Evolutionary conservation across 2,797 vertebrate species (phyloP), one percentile per base, ranked within the genome.

Genomic region (Rhinophrynus dorsalis): DNA sequence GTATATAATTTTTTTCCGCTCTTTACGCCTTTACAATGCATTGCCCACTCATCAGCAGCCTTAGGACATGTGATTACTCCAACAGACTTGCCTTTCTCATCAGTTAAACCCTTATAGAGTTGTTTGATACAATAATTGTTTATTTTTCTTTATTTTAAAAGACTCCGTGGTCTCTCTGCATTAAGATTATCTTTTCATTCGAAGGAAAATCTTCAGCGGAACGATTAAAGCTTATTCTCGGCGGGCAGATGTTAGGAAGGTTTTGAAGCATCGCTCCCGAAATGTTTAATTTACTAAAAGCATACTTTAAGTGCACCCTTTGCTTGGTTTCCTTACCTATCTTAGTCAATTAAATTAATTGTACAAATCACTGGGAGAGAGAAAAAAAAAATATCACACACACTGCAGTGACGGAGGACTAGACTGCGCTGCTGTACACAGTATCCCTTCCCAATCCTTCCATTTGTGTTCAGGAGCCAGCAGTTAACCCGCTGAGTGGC

Each of bases 261-360:
- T 40, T 40, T n/a, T 40, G 37, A 40, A n/a, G 9, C 10, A 12
- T 40, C 9, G 59, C 52, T 54, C 58, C 27, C 10, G 38, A 64
- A 57, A 63, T 57, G 51, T 71, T 71, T 71, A 64, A 71, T 71
- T 71, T 63, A 57, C 68, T 71, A 71, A 71, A 64, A 71, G 68
- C 68, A 47, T 70, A 18, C 58, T 47, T 54, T 62, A 55, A 70
- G 58, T 55, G 58, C 58, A 33, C 9, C 27, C 51, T 30, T 44
- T 30, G 17, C 65, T 58, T 26, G 2, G 35, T 42, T 55, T 48
- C 68, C 59, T 45, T 63, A 63, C 59, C 59, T 56, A 56, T 63
- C 60, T 40, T 38, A 50, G 51, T 38, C 68, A 64, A 71, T 71
- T 62, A 63, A 50, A 71, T 64, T 71, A 71, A 71, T 56, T 48